A percentile compares a stretch with the other conserved stretches of the same genome.
These are phyloP conservation scores for Nyctalus aviator DNA, from an alignment of 2,797 vertebrate genomes.

Conservation along the genomic window DNA sequence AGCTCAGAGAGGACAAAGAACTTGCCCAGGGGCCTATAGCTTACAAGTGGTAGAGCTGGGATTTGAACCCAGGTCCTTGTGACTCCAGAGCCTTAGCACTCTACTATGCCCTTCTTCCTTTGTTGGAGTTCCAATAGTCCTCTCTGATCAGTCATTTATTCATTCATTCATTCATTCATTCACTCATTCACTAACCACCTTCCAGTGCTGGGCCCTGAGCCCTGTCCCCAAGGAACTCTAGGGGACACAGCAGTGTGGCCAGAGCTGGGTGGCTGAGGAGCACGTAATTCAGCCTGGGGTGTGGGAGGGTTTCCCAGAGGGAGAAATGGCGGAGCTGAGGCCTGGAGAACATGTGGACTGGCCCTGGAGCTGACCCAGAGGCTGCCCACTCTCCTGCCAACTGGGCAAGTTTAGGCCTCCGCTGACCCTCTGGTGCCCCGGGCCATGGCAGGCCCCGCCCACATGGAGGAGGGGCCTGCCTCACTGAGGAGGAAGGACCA, in stretches of 20 bases:
- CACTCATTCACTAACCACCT: background rate
- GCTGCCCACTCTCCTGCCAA: background rate
- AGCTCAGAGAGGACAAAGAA: background rate
- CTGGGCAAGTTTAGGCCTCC: background rate
- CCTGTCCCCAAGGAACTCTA: background rate
- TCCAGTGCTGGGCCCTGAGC: background rate
- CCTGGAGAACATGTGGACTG: background rate
- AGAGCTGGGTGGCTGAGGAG: background rate
- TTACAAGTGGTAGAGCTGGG: background rate
- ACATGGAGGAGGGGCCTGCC: background rate
- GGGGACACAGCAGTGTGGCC: background rate
- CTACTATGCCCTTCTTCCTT: background rate
- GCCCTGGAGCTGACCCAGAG: background rate
- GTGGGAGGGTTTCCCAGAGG: background rate
- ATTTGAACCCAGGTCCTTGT: background rate
- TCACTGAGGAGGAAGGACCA: background rate
- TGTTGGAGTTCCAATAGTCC: background rate
- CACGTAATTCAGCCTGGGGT: rapidly evolving
- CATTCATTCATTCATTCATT: background rate
- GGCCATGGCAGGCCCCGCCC: background rate
- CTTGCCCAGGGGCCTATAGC: background rate
- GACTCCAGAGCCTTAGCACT: background rate
- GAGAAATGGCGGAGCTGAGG: background rate
- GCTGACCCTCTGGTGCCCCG: background rate
- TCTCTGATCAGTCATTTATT: background rate